These are phyloP conservation scores for Uropetala carovei DNA, from an alignment of 2,888 invertebrate species.

Conservation along the genomic window DNA sequence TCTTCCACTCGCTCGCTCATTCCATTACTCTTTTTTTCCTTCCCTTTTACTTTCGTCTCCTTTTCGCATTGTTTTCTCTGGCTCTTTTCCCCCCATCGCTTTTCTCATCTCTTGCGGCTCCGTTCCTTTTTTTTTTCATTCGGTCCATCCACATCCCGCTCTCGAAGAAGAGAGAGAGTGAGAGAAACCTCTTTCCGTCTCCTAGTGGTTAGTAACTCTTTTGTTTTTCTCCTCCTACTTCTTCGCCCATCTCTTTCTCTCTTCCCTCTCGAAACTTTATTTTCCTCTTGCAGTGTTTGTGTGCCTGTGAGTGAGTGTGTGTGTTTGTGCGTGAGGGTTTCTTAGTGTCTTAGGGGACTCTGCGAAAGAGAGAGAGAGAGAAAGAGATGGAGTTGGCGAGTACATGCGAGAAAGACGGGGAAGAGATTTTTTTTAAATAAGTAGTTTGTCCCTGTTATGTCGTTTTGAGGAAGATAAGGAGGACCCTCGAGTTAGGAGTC, in stretches of 20 bases:
- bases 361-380: background rate
- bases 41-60: background rate
- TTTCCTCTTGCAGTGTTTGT: background rate
- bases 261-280: conserved; percentile 5
- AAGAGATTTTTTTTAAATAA: background rate
- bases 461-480: background rate
- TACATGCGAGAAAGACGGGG: background rate
- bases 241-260: background rate
- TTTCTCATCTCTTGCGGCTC: background rate
- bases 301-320: background rate
- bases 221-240: conserved; percentile 18
- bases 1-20: background rate
- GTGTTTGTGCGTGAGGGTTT: background rate
- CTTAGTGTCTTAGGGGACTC: background rate
- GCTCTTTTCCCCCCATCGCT: background rate
- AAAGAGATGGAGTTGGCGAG: background rate
- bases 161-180: background rate
- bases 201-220: conserved; percentile 23
- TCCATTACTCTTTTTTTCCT: background rate
- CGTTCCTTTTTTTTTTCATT: background rate
- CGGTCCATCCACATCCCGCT: background rate
- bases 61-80: background rate
- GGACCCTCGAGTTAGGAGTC: no score
- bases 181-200: conserved; percentile 18
- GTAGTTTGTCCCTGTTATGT: background rate